phyloP scores from a whole-genome alignment of 1,140 invertebrate species.

The Tyrophagus putrescentiae region DNA sequence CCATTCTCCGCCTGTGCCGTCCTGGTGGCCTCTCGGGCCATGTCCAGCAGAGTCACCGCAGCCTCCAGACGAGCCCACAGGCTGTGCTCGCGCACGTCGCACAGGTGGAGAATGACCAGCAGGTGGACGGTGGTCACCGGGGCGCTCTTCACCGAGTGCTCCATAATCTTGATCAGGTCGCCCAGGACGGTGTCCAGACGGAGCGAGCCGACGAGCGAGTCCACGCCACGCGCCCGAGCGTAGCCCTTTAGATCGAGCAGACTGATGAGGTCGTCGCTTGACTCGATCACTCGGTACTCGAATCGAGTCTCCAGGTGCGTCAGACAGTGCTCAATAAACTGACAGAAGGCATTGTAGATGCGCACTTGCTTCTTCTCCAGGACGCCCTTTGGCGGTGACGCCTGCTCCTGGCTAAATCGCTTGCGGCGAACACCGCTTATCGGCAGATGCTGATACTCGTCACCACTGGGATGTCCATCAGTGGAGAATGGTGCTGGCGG shows the following conservation, averaged over 20 bases:
- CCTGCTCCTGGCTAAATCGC: not conserved
- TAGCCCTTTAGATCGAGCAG: not conserved
- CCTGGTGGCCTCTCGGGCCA: not conserved
- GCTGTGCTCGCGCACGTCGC: slow-evolving; percentile 3
- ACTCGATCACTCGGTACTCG: not conserved
- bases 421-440: not conserved
- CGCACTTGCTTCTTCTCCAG: not conserved
- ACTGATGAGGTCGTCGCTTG: not conserved
- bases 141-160: not conserved
- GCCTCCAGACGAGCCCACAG: not conserved
- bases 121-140: slow-evolving; percentile 1
- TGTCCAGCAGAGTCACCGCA: not conserved
- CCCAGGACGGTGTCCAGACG: not conserved
- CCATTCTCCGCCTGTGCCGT: not conserved
- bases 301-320: not conserved
- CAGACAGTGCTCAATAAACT: slow-evolving; percentile 1
- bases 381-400: not conserved
- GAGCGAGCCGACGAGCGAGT: not conserved
- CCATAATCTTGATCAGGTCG: not conserved
- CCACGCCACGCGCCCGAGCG: not conserved
- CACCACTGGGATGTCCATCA: too few relatives aligned
- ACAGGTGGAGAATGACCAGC: slow-evolving; percentile 1
- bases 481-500: too few relatives aligned
- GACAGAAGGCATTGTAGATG: slow-evolving; percentile 1
- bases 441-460: not conserved